Evolutionary conservation across 2,797 vertebrate genomes (phyloP), one percentile per base, ranked within the genome.

Genomic region (Semotilus atromaculatus): DNA sequence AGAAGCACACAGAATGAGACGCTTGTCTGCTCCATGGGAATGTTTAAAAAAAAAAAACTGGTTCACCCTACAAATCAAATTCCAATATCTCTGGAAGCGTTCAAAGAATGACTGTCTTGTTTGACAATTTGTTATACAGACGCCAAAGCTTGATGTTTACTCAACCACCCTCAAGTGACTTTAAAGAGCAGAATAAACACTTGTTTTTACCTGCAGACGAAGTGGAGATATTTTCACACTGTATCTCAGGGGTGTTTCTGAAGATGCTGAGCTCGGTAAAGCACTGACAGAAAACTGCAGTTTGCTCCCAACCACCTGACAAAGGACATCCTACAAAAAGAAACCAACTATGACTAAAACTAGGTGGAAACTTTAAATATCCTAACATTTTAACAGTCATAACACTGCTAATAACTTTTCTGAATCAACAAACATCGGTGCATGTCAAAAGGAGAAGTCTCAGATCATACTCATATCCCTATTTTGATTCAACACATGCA

Each of bases 151-250:
- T 38, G 21, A 48, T 6, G 23, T 48, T 60, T 71, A 70, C 34
- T 14, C 48, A 86, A 45, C 4, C 21, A 18, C 70, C 26, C 60
- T 19, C 21, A 36, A 34, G 62, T 83, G 53, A 79, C 40, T 21
- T 3, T 9, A 80, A 62, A 21, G 1, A 51, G 34, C 62, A 60
- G 9, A 60, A 60, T 45, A 78, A 71, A 78, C 75, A 48, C 51
- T 36, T 3, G 19, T 81, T 4, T 48, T 91, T 96, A 99, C 98
- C 96, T 98, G 96, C 78, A 99, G 88, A 86, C 95, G 94, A 83
- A 99, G 89, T 0, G 97, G 96, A 68, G 96, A 92, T 23, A 99
- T 91, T 79, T 83, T 94, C 29, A 97, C 94, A 0, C 90, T 92
- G 85, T 97, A 99, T 0, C 88, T 95, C 89, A 91, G 94, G 82